These are phyloP conservation scores for Nebria ingens DNA, from an alignment of 1,140 invertebrate species.

Conservation along the genomic window DNA sequence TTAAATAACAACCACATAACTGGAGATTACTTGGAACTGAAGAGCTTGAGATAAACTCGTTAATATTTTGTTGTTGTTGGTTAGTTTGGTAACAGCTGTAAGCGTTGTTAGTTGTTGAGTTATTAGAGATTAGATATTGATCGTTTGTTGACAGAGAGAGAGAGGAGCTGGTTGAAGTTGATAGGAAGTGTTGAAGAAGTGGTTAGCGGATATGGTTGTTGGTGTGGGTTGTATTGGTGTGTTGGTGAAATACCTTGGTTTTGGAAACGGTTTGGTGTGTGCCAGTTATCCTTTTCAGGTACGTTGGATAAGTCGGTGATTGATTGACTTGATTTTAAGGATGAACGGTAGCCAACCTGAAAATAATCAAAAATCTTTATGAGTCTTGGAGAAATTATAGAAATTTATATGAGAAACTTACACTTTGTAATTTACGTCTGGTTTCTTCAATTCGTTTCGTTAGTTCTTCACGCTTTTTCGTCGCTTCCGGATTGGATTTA, in stretches of 20 bases:
- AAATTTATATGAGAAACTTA: constrained; percentile 39
- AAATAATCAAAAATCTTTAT: constrained; percentile 12
- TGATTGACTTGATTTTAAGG: constrained; percentile 71
- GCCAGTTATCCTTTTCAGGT: constrained; percentile 42
- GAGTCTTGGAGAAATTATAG: constrained; percentile 8
- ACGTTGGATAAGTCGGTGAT: constrained; percentile 60
- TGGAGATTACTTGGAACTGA: constrained; percentile 27
- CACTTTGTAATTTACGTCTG: constrained; percentile 76
- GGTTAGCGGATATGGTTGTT: neutral
- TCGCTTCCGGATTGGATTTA: constrained; percentile 49
- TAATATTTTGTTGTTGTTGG: constrained; percentile 15
- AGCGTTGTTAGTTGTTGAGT: neutral
- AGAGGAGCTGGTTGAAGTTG: neutral
- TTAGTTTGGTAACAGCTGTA: constrained; percentile 10
- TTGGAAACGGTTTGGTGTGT: constrained; percentile 15
- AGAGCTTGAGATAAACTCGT: constrained; percentile 20
- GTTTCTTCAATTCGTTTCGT: constrained; percentile 79
- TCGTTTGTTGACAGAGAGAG: neutral
- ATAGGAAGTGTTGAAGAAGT: neutral
- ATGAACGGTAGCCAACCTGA: constrained; percentile 63
- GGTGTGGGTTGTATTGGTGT: constrained; percentile 4
- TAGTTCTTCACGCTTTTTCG: constrained; percentile 70
- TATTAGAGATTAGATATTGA: too few species aligned
- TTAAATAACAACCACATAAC: constrained; percentile 32
- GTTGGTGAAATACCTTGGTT: constrained; percentile 31